Conservation (phyloP, 1,140 invertebrate species). For the Macrobrachium rosenbergii region DNA sequence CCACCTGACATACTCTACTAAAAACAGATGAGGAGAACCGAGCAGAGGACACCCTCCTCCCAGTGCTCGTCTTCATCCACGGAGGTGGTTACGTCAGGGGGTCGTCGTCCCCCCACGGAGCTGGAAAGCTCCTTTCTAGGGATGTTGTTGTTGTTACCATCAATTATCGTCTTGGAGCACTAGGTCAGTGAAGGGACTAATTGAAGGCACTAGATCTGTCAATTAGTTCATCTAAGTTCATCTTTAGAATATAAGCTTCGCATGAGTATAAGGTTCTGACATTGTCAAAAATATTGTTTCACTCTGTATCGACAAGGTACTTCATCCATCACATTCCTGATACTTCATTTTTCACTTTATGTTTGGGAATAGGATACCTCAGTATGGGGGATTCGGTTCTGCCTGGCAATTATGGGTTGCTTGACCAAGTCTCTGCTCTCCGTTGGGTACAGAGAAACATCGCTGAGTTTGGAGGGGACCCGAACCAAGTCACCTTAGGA, state of each 20-base stretch:
- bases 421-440: slow-evolving; percentile 93
- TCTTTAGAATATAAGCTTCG: background rate
- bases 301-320: too few relatives aligned
- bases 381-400: slow-evolving; percentile 86
- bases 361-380: slow-evolving; percentile 75
- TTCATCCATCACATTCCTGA: too few relatives aligned
- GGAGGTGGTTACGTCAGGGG: slow-evolving; percentile 74
- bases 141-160: slow-evolving; percentile 94
- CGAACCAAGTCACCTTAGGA: slow-evolving; percentile 76
- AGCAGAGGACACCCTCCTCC: slow-evolving; percentile 61
- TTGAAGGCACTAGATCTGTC: background rate
- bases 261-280: background rate
- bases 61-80: slow-evolving; percentile 75
- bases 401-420: slow-evolving; percentile 90
- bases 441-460: slow-evolving; percentile 85
- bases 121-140: slow-evolving; percentile 85
- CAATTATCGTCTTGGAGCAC: slow-evolving; percentile 95
- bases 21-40: background rate
- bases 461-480: slow-evolving; percentile 75
- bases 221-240: too few relatives aligned
- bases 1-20: background rate
- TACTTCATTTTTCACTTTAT: background rate
- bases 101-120: slow-evolving; percentile 88
- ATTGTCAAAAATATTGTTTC: too few relatives aligned
- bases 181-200: slow-evolving; percentile 79